Base-by-base conservation (phyloP, 2,888 invertebrate species). In the Coleophora flavipennella region DNA sequence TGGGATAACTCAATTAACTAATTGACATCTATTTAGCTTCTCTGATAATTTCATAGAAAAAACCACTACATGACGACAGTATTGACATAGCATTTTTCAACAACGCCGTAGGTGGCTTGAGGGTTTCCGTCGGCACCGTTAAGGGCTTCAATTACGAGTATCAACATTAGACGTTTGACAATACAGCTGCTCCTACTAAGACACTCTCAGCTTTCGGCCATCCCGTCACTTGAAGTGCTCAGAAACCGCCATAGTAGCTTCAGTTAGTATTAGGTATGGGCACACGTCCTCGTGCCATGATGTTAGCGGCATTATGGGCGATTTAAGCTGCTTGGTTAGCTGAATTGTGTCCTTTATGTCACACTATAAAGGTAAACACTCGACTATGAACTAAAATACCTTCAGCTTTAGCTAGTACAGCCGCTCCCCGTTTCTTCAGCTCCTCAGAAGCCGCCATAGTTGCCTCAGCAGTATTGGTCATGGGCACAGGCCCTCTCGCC, bases 401-500 rank as follows among this genome's bases (percentile, higher is more conserved):
- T 46, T 75, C 72, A 49, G 77, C 72, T 37, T 60, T 72, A 0
- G 59, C 59, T 38, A 81, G 46, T 6, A 79, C 63, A 1, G 55
- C 72, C 44, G 87, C 70, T 20, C 89, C 86, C 51, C 89, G 60
- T 11, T 69, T 71, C 53, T 86, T 83, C 13, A 90, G 64, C 2
- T 81, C 65, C 33, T 86, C 84, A 0, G 91, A 90, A 11, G 85
- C 78, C 0, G 76, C 70, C 31, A 84, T 67, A 0, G 88, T 87
- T n/a, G 80, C 66, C 13, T 77, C 72, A 1, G 88, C 81, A 31
- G 85, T 74, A 39, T 81, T 73, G 8, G 85, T 67, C 55, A 90
- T 67, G 9, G 88, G 85, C 51, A 56, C 45, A 39, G 62, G 54
- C 28, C 70, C 66, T 8, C 58, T 40, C 2, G 84, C 71, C 37